Evolutionary conservation across 2,888 invertebrate species (phyloP).

Genomic region (Lasioglossum villosulum): DNA sequence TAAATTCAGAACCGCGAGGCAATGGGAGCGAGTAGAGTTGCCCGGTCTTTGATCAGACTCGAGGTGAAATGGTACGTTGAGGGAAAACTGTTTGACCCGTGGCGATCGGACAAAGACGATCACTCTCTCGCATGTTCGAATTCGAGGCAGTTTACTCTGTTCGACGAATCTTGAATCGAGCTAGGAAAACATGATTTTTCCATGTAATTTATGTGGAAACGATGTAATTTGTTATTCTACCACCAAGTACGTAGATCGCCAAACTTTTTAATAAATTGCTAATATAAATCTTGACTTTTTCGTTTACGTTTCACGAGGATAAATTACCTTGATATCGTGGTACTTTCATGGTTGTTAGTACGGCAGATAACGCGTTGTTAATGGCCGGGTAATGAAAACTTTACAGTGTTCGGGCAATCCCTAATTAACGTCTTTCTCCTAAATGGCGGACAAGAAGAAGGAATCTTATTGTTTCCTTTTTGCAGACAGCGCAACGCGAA

Average conservation of each 20-base stretch:
- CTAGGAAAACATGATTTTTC: no score
- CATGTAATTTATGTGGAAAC: no score
- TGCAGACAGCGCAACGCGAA: neutral
- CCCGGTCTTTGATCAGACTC: conserved; percentile 31
- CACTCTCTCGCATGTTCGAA: neutral
- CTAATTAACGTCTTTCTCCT: neutral
- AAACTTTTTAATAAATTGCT: no score
- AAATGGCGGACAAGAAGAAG: neutral
- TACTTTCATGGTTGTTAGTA: neutral
- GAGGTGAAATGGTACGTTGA: neutral
- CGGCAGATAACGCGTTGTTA: neutral
- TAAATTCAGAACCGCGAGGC: neutral
- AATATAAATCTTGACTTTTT: neutral
- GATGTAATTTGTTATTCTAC: no score
- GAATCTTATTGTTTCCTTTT: neutral
- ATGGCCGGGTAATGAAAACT: neutral
- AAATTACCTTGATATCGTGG: neutral
- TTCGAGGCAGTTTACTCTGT: neutral
- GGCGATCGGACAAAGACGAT: conserved; percentile 20
- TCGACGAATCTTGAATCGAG: neutral
- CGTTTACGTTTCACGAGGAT: neutral
- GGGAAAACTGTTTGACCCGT: conserved; percentile 22
- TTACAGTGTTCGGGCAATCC: neutral
- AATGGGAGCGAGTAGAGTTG: conserved; percentile 26
- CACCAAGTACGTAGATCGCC: no score